These are phyloP conservation scores for Trichopoda pennipes DNA, from an alignment of 2,888 invertebrate genomes.

Conservation along the genomic window DNA sequence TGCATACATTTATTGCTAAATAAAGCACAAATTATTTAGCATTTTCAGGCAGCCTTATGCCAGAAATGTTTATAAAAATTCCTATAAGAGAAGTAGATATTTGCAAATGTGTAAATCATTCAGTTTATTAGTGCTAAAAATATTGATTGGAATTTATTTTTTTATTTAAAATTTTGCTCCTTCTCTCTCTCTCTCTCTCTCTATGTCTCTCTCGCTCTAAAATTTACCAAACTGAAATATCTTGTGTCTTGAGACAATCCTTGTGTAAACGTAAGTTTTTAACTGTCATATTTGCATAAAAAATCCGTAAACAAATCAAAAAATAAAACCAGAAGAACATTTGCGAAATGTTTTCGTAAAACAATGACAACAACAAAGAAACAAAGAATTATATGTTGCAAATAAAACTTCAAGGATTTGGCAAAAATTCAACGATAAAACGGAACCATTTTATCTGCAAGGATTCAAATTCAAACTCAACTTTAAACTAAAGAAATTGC, in stretches of 20 bases:
- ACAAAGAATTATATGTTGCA: constrained; percentile 37
- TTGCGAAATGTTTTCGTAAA: constrained; percentile 47
- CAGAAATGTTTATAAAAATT: background rate
- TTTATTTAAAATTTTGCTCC: background rate
- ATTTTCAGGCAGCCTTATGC: constrained; percentile 19
- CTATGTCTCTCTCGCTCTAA: background rate
- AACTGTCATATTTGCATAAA: constrained; percentile 65
- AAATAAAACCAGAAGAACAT: constrained; percentile 44
- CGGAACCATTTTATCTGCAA: constrained; percentile 69
- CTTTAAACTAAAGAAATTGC: constrained; percentile 54
- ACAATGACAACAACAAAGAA: constrained; percentile 29
- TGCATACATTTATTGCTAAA: background rate
- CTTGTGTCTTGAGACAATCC: constrained; percentile 18
- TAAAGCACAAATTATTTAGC: constrained; percentile 19
- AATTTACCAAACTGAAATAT: constrained; percentile 17
- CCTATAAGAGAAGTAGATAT: background rate
- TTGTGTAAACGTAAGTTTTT: background rate
- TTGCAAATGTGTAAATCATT: constrained; percentile 29
- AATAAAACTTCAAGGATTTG: constrained; percentile 68
- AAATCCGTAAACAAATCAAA: constrained; percentile 62
- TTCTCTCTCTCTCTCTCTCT: too few relatives aligned
- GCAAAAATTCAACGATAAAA: constrained; percentile 70
- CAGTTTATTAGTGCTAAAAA: constrained; percentile 37
- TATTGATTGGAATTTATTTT: constrained; percentile 49
- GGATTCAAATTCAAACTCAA: constrained; percentile 64